These are phyloP conservation scores for Tetraneura akinire DNA, from an alignment of 1,140 invertebrate species.

Conservation along the genomic window DNA sequence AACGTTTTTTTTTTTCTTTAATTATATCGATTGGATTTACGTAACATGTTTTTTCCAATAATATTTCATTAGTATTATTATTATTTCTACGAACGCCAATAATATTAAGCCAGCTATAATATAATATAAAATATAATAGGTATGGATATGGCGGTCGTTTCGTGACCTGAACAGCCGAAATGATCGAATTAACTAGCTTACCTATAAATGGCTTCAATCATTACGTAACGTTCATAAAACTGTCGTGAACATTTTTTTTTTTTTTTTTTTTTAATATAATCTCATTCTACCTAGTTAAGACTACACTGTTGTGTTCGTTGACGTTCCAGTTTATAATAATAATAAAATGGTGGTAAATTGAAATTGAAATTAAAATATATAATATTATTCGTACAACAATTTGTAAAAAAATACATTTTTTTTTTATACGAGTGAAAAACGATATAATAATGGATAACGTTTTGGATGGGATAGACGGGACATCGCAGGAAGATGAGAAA, in stretches of 20 bases:
- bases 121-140: too few species aligned
- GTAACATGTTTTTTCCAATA: too few species aligned
- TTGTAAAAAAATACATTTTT: too few species aligned
- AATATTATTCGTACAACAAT: too few species aligned
- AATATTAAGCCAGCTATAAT: too few species aligned
- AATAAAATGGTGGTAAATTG: too few species aligned
- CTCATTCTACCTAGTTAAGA: neutral
- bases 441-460: conserved; percentile 53
- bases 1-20: too few species aligned
- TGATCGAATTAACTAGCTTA: conserved; percentile 36
- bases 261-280: neutral
- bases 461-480: neutral
- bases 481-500: neutral
- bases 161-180: neutral
- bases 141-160: neutral
- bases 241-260: neutral
- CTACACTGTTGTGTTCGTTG: neutral
- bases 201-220: conserved; percentile 38
- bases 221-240: conserved; percentile 67
- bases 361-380: too few species aligned
- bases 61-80: too few species aligned
- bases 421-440: neutral
- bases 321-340: too few species aligned
- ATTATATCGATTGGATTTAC: too few species aligned
- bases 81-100: too few species aligned